Evolutionary conservation across 2,888 invertebrate species (phyloP), one percentile per base, ranked within the genome.

Genomic region (Epicampocera succincta): DNA sequence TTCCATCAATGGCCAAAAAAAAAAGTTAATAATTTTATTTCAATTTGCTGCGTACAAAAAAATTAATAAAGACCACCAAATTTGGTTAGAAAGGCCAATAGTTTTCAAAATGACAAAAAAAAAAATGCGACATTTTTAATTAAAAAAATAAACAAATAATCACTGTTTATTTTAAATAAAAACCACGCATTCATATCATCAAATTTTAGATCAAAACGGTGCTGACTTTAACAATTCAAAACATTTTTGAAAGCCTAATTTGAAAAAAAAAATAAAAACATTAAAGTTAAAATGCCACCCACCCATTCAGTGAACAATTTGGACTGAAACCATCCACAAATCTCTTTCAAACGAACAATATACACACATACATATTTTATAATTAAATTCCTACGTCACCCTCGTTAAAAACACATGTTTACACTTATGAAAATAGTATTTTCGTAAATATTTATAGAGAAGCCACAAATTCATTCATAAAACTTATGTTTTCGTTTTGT

Each of bases 121-220:
- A 19, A 40, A 60, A 38, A n/a, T n/a, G 44, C 6, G 40, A 19
- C 11, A 13, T 44, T 25, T 40, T 56, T 21, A 1, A 3, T 17
- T 12, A 33, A 33, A n/a, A 33, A 33, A 33, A 33, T 8, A 5
- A 25, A 5, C 25, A 33, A 33, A 54, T 21, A 38, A 25, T 60
- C 66, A 42, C 48, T 38, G 48, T 15, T 54, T 15, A 46, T 56
- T 44, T 12, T 17, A 12, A 58, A 13, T 1, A 42, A 15, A 48
- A 13, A 58, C 78, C 71, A 72, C 77, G 65, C 78, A 72, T 38
- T 72, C 71, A 1, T 46, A 63, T 19, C 25, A 61, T 6, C 11
- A 25, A 56, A 6, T 33, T 33, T 33, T 33, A 33, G 8, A 1
- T 33, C 8, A 33, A 33, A 33, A 33, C 33, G 5, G 5, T 25